Conservation (phyloP, 2,888 invertebrate species). For the Strigamia crassipes region DNA sequence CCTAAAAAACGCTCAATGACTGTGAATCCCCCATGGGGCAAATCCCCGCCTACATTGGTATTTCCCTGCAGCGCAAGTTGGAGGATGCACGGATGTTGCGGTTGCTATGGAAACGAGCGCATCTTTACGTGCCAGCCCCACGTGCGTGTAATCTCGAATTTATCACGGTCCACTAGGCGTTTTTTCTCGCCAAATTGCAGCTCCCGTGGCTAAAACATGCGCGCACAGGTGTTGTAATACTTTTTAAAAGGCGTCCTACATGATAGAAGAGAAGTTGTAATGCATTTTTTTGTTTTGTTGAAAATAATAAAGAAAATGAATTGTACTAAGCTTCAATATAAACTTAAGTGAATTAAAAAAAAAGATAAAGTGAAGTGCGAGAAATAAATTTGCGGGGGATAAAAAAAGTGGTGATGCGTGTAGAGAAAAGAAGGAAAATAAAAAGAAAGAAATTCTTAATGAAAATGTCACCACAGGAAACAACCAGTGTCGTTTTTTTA, state of each 20-base stretch:
- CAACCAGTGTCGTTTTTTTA: not conserved
- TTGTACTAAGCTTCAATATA: not conserved
- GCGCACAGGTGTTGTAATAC: slow-evolving; percentile 21
- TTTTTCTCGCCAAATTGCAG: slow-evolving; percentile 16
- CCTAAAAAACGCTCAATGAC: slow-evolving; percentile 16
- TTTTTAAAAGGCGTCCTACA: slow-evolving; percentile 2
- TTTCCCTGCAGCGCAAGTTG: slow-evolving; percentile 12
- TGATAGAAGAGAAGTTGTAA: slow-evolving; percentile 2
- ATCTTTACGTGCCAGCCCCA: slow-evolving; percentile 21
- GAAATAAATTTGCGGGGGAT: not conserved
- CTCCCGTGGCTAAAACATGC: slow-evolving; percentile 21
- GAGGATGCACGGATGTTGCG: slow-evolving; percentile 6
- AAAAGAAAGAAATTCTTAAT: not conserved
- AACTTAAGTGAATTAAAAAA: not conserved
- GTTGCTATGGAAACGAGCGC: slow-evolving; percentile 6
- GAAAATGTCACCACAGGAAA: slow-evolving; percentile 12
- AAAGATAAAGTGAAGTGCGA: not conserved
- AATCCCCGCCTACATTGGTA: slow-evolving; percentile 21
- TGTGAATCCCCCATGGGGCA: slow-evolving; percentile 21
- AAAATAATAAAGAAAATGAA: not conserved
- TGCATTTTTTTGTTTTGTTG: not conserved
- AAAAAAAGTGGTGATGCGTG: not conserved
- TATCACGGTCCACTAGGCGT: slow-evolving; percentile 21
- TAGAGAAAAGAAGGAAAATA: not conserved
- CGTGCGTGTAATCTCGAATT: slow-evolving; percentile 21